These are phyloP conservation scores for Pogonomyrmex californicus DNA, from an alignment of 1,140 invertebrate genomes.

Conservation along the genomic window DNA sequence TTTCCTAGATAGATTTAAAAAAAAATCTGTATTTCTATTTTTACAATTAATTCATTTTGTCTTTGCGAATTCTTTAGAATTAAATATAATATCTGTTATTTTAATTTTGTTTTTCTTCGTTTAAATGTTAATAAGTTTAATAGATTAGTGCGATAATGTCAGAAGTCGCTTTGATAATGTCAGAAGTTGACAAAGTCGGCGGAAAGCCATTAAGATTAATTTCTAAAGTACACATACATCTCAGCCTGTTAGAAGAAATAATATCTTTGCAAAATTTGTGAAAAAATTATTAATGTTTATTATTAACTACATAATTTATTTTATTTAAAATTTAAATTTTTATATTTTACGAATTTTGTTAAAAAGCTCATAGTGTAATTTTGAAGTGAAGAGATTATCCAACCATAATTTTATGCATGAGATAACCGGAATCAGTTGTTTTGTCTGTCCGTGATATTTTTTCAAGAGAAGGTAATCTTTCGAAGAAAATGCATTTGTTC, in stretches of 20 bases:
- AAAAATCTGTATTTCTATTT: constrained; percentile 32
- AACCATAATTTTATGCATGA: constrained; percentile 10
- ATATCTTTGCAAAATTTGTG: background rate
- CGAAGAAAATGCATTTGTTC: background rate
- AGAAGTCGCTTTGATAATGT: constrained; percentile 27
- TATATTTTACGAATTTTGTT: background rate
- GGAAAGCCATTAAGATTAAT: background rate
- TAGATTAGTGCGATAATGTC: constrained; percentile 20
- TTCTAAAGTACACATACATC: background rate
- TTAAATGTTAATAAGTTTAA: background rate
- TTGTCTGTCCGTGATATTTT: background rate
- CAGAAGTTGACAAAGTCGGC: background rate
- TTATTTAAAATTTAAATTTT: background rate
- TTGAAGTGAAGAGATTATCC: background rate
- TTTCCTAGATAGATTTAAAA: constrained; percentile 26
- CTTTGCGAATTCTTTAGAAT: background rate
- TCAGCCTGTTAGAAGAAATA: background rate
- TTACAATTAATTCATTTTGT: constrained; percentile 40
- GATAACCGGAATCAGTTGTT: background rate
- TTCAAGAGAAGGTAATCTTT: background rate
- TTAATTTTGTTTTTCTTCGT: background rate
- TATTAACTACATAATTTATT: background rate
- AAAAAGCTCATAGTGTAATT: background rate
- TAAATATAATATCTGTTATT: constrained; percentile 2
- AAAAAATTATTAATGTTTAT: background rate